These are phyloP conservation scores for Papilio polytes DNA, from an alignment of 1,140 invertebrate genomes.

Conservation along the genomic window DNA sequence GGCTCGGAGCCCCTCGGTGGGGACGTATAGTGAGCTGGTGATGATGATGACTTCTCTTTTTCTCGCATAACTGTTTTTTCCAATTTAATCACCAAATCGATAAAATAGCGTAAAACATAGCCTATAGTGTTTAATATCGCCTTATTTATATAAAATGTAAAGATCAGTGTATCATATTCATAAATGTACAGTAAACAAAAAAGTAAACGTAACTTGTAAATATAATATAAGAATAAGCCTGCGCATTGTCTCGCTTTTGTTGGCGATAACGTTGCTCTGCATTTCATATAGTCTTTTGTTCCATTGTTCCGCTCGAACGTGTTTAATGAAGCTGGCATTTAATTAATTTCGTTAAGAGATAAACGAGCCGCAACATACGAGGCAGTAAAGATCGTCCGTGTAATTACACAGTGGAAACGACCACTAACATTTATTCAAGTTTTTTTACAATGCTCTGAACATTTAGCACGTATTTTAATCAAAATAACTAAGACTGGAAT, in stretches of 20 bases:
- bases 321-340: conserved; percentile 26
- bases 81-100: too few relatives aligned
- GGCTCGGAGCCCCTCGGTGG: too few relatives aligned
- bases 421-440: conserved; percentile 13
- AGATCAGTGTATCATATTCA: too few relatives aligned
- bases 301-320: conserved; percentile 24
- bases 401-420: conserved; percentile 9
- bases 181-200: too few relatives aligned
- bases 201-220: too few relatives aligned
- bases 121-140: too few relatives aligned
- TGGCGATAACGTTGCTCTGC: not conserved
- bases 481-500: not conserved
- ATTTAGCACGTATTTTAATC: not conserved
- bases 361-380: conserved; percentile 9
- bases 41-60: too few relatives aligned
- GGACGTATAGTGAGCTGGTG: too few relatives aligned
- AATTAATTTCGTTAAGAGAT: conserved; percentile 30
- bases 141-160: too few relatives aligned
- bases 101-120: too few relatives aligned
- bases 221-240: not conserved
- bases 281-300: conserved; percentile 23
- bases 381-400: conserved; percentile 6
- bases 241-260: conserved; percentile 11
- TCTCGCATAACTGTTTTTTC: too few relatives aligned
- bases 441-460: conserved; percentile 1